phyloP scores from a whole-genome alignment of 1,140 invertebrate species.

The Brachionus rotundiformis region DNA sequence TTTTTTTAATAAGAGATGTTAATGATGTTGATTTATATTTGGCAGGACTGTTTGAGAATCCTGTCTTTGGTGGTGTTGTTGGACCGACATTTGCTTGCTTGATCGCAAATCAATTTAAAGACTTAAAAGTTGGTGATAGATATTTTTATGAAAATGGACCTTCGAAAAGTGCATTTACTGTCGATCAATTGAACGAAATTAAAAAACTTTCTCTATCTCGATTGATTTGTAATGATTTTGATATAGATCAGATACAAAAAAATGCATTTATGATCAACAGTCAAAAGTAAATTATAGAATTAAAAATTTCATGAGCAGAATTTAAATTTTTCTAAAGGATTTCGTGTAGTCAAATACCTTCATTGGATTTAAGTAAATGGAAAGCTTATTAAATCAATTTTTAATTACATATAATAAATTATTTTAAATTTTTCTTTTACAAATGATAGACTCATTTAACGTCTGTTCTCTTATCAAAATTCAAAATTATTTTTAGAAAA shows the following conservation, averaged over 20 bases:
- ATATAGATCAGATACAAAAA: not conserved
- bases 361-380: not conserved
- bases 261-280: not conserved
- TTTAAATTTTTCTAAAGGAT: not conserved
- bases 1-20: not conserved
- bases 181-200: constrained; percentile 5
- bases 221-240: constrained; percentile 23
- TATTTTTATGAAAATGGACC: constrained; percentile 82
- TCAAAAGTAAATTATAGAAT: not conserved
- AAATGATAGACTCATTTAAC: too few relatives aligned
- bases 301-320: not conserved
- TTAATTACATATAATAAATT: too few relatives aligned
- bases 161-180: not conserved
- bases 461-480: too few relatives aligned
- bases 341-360: not conserved
- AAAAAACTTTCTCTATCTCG: not conserved
- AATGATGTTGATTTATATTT: constrained; percentile 31
- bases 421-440: too few relatives aligned
- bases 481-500: too few relatives aligned
- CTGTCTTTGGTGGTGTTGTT: constrained; percentile 79
- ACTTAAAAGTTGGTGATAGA: constrained; percentile 83
- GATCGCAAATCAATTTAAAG: constrained; percentile 87
- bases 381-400: constrained; percentile 3
- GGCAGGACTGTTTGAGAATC: constrained; percentile 77
- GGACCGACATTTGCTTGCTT: constrained; percentile 95